Conservation (phyloP, 2,888 invertebrate species). For the Ernsta delagoae region DNA sequence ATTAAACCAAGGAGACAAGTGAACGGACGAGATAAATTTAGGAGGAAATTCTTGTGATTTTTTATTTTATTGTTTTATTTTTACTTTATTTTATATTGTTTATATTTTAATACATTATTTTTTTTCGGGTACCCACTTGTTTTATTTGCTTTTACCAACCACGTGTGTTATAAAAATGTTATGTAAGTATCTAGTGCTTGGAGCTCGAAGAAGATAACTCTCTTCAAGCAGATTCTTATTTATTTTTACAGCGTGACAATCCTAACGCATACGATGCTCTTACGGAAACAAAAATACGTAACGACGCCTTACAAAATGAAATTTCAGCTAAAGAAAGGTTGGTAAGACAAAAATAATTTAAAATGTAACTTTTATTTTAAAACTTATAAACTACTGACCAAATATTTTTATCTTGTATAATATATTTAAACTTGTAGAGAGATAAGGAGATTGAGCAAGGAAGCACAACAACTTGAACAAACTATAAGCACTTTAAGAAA, state of each 20-base stretch:
- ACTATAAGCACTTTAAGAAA: too few relatives aligned
- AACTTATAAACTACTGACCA: too few relatives aligned
- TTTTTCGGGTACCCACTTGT: too few relatives aligned
- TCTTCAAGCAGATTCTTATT: neutral
- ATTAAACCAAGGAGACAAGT: conserved; percentile 57
- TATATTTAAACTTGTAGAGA: too few relatives aligned
- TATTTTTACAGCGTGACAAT: conserved; percentile 47
- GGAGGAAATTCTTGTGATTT: conserved; percentile 42
- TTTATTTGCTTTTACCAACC: too few relatives aligned
- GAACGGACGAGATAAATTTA: conserved; percentile 31
- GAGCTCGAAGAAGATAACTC: neutral
- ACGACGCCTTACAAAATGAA: conserved; percentile 64
- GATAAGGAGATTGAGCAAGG: too few relatives aligned
- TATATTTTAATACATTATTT: too few relatives aligned
- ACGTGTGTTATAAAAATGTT: too few relatives aligned
- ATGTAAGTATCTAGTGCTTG: too few relatives aligned
- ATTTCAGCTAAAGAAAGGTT: conserved; percentile 68
- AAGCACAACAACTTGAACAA: too few relatives aligned
- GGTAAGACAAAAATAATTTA: neutral
- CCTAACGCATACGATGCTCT: conserved; percentile 45
- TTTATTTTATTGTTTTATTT: conserved; percentile 30
- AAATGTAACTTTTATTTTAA: too few relatives aligned
- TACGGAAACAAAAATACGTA: conserved; percentile 57
- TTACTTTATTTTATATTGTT: conserved; percentile 7
- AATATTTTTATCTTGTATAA: too few relatives aligned